Base-by-base conservation (phyloP, 2,113 vertebrate species). In the Menidia beryllina region DNA sequence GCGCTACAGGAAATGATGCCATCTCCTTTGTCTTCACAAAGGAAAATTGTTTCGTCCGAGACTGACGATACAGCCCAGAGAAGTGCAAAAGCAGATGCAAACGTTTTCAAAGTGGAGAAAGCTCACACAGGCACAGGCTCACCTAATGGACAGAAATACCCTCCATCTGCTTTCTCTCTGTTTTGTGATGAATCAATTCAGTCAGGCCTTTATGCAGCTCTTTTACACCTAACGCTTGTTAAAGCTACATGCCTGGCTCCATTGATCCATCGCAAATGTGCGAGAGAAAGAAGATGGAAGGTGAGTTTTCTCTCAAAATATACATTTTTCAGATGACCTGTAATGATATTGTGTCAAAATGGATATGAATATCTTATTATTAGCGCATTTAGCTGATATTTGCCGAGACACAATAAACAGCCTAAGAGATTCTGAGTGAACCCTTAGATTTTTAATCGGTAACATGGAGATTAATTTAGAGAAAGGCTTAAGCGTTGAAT, bases 251-350 rank as follows among this genome's bases (percentile, higher is more conserved):
- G 19, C 15, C 27, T 54, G 8, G 19, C 52, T 34, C 52, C 17
- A 54, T 20, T 34, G 52, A 54, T 54, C 26, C 52, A 54, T 34
- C 27, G 11, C 7, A 54, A 34, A 27, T 17, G 25, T 3, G 51
- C n/a, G n/a, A n/a, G n/a, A 53, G 51, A 53, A 53, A 27, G n/a
- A 15, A 53, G 25, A 53, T 53, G 25, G 25, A 30, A 53, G 51
- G 26, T 26, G 15, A 19, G 17, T n/a, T n/a, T 54, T 19, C n/a
- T 15, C 34, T 13, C n/a, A n/a, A 17, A 20, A 12, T 19, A 34
- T 12, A 20, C 6, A 4, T 34, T 12, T n/a, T 34, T 11, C 3
- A 17, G 41, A 17, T 43, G n/a, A 45, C 41, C 2, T 19, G 41
- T 43, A 43, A 43, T 43, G 12, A 3, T 43, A 19, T 45, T 15